phyloP scores from a whole-genome alignment of 2,113 vertebrate species.

The Engraulis encrasicolus region DNA sequence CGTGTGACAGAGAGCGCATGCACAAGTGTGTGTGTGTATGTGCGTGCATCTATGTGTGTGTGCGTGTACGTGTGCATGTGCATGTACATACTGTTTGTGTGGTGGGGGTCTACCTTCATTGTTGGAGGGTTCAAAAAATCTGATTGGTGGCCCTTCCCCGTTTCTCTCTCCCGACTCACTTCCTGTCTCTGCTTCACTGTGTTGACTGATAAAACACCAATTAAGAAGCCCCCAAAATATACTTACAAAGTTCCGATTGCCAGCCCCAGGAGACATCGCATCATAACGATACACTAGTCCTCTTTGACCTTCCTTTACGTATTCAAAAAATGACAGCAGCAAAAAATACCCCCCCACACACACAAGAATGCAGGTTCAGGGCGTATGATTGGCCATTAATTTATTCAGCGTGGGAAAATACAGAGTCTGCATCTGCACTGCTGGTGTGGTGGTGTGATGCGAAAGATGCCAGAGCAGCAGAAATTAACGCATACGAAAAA shows the following conservation, averaged over 20 bases:
- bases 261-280: slow-evolving; percentile 39
- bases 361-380: slow-evolving; percentile 16
- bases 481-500: slow-evolving; percentile 44
- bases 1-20: too few species aligned
- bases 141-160: slow-evolving; percentile 44
- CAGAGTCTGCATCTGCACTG: slow-evolving; percentile 22
- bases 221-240: too few species aligned
- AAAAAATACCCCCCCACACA: slow-evolving; percentile 48
- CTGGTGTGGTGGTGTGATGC: too few species aligned
- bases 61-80: too few species aligned
- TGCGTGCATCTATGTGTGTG: too few species aligned
- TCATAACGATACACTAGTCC: slow-evolving; percentile 27
- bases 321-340: neutral
- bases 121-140: slow-evolving; percentile 53
- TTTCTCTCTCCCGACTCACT: too few species aligned
- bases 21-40: neutral
- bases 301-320: slow-evolving; percentile 64
- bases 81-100: too few species aligned
- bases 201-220: too few species aligned
- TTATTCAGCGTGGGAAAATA: slow-evolving; percentile 63
- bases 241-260: too few species aligned
- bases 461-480: slow-evolving; percentile 50
- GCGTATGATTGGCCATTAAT: slow-evolving; percentile 62
- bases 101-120: slow-evolving; percentile 29
- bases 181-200: too few species aligned